Conservation (phyloP, 2,888 invertebrate genomes). For the Euphydryas editha region DNA sequence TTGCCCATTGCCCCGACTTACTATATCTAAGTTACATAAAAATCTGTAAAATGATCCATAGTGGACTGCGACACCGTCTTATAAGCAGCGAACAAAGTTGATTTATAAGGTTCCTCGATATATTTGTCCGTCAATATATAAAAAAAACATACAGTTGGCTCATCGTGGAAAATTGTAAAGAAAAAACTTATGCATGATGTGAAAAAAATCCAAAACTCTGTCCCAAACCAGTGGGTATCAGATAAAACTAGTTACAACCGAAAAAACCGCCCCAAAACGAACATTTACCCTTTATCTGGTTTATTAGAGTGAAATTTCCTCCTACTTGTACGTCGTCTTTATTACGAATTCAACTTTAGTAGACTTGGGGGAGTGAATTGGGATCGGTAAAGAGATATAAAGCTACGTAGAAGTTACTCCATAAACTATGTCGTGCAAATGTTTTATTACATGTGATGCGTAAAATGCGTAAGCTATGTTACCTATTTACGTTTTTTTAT, state of each 20-base stretch:
- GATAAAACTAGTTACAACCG: slow-evolving; percentile 39
- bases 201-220: background rate
- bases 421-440: background rate
- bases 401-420: background rate
- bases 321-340: slow-evolving; percentile 25
- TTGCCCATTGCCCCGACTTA: too few species aligned
- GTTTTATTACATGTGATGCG: background rate
- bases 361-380: slow-evolving; percentile 11
- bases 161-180: too few species aligned
- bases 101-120: too few species aligned
- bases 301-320: slow-evolving; percentile 46
- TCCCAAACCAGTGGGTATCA: background rate
- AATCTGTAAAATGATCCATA: too few species aligned
- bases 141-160: too few species aligned
- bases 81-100: too few species aligned
- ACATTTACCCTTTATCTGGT: slow-evolving; percentile 42
- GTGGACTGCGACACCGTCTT: too few species aligned
- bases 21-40: too few species aligned
- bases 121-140: too few species aligned
- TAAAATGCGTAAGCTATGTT: too few species aligned
- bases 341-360: slow-evolving; percentile 28
- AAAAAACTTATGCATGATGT: too few species aligned
- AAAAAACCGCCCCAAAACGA: slow-evolving; percentile 44
- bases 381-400: slow-evolving; percentile 11
- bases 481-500: too few species aligned